phyloP scores from a whole-genome alignment of 2,113 vertebrate genomes.

The Elephas maximus region DNA sequence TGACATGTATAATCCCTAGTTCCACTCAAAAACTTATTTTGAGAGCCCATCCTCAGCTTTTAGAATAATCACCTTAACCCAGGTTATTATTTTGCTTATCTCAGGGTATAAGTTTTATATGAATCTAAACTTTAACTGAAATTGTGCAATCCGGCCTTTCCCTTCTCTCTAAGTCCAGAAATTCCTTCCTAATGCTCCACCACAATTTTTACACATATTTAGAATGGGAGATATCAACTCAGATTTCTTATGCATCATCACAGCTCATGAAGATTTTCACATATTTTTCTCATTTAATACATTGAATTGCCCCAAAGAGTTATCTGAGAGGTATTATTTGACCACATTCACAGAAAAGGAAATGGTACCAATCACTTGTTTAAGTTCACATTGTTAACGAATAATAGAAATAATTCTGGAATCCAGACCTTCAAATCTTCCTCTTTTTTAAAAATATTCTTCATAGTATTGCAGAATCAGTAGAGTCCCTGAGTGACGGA shows the following conservation, averaged over 20 bases:
- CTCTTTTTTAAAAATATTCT: neutral
- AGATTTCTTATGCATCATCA: neutral
- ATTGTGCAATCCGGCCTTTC: neutral
- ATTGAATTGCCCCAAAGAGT: neutral
- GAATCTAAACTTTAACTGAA: neutral
- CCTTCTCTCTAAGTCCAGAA: neutral
- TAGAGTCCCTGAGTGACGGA: neutral
- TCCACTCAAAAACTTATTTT: neutral
- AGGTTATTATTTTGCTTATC: neutral
- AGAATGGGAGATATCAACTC: neutral
- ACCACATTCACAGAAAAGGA: neutral
- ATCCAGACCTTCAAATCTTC: neutral
- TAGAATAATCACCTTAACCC: neutral
- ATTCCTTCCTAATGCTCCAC: neutral
- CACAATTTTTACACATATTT: neutral
- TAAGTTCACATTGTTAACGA: neutral
- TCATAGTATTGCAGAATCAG: neutral
- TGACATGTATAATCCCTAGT: neutral
- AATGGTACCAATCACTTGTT: neutral
- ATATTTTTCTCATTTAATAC: neutral
- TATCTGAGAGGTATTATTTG: neutral
- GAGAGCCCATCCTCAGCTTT: neutral
- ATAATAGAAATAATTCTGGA: neutral
- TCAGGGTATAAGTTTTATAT: neutral
- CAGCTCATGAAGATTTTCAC: conserved; percentile 1